Evolutionary conservation across 2,797 vertebrate species (phyloP).

Genomic region (Lacerta bilineata): DNA sequence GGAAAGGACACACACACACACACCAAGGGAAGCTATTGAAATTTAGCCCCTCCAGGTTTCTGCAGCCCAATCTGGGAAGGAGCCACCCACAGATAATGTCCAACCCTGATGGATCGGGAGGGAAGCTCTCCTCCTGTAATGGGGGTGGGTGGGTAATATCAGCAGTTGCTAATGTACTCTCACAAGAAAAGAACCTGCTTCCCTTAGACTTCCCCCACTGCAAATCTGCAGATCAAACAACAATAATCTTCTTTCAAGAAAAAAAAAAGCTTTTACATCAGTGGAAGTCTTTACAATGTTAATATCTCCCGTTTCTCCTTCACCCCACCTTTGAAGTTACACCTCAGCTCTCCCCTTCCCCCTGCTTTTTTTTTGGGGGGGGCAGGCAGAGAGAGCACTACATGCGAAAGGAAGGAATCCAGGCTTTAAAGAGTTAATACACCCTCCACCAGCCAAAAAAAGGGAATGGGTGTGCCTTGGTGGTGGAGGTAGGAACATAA

Average conservation of each 20-base stretch:
- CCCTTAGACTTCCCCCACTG: constrained; percentile 20
- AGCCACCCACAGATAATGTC: constrained; percentile 1
- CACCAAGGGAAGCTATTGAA: neutral
- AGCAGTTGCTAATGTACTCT: neutral
- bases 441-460: constrained; percentile 20
- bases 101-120: neutral
- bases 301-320: neutral
- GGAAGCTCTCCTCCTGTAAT: constrained; percentile 12
- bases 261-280: constrained; percentile 14
- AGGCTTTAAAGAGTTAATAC: constrained; percentile 2
- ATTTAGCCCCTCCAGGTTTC: constrained; percentile 4
- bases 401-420: constrained; percentile 15
- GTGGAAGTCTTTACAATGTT: neutral
- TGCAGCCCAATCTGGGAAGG: constrained; percentile 2
- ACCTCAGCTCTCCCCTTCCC: constrained; percentile 8
- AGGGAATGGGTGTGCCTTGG: constrained; percentile 26
- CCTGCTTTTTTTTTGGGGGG: neutral
- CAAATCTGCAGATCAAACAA: constrained; percentile 15
- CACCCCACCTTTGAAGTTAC: constrained; percentile 10
- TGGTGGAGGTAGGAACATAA: constrained; percentile 77
- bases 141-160: neutral
- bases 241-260: neutral
- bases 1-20: neutral
- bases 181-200: constrained; percentile 33
- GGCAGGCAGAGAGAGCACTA: neutral